Evolutionary conservation across 2,888 invertebrate genomes (phyloP), one percentile per base, ranked within the genome.

Genomic region (Apodemia mormo): DNA sequence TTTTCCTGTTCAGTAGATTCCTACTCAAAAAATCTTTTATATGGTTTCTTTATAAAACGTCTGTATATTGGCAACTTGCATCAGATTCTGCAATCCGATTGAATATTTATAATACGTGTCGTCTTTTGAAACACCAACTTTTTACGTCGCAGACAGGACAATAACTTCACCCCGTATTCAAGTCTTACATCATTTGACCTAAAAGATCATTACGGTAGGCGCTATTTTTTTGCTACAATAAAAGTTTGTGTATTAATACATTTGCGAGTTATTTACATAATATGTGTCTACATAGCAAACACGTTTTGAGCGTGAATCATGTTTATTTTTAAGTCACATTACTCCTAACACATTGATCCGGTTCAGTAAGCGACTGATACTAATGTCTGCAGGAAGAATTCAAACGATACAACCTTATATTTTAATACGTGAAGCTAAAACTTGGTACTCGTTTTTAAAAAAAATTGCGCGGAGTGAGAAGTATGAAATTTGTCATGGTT

Each of bases 331-430:
- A 58, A 58, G 58, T 58, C 58, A 56, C 56, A 58, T 8, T 30
- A 33, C 58, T 58, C 49, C 45, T 58, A 12, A 58, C 10, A 58
- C 49, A 58, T 58, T 30, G 58, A 58, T 58, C 58, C 58, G 58
- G 58, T 58, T 58, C 5, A 58, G 10, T 29, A 30, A 56, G 22
- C 56, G 22, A 56, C 30, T 9, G 10, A 56, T 8, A 54, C 56
- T 56, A 56, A 56, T 33, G 29, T 29, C 10, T 10, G 45, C 45
- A 12, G 45, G 45, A 45, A 45, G 45, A 45, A 45, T 2, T 12
- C 45, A 45, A 45, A 12, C 12, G 45, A 45, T 45, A 3, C 12
- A 45, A 45, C 22, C 22, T 22, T 2, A 45, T 45, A 2, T 45
- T 10, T 5, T 7, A 6, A 37, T 37, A 37, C 6, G 37, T 37